Base-by-base conservation (phyloP, 2,888 invertebrate genomes). In the Drosophila koepferae region DNA sequence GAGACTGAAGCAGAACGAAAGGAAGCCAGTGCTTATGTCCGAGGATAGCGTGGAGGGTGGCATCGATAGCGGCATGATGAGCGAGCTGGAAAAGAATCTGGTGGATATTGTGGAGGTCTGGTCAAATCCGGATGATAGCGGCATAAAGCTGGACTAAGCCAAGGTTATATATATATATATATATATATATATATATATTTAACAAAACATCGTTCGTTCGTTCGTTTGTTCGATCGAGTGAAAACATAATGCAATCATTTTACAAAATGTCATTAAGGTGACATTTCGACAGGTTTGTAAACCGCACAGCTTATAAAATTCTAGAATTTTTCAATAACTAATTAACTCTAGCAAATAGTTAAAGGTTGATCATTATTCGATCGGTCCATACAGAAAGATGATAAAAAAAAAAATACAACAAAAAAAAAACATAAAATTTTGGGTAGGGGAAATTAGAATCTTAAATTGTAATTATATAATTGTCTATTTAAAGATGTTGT, bases 11-110 rank as follows among this genome's bases (percentile, higher is more conserved):
- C 76, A 67, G 41, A 61, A 77, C 73, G 81, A 73, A 23, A 53
- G 76, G 2, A 86, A 80, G 59, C 80, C 80, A 34, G 70, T 76
- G 43, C 67, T 87, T 38, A 64, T 90, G 51, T 86, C 86, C 20
- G 87, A 87, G 61, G 87, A 87, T 31, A 90, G 90, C 43, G 80
- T 88, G 54, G 89, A 90, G 63, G 92, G 91, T 41, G 91, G 87
- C 72, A 95, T 96, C 72, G 96, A 95, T 46, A 95, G 95, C 81
- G 95, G 95, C 82, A 95, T 96, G 94, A 92, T 95, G 80, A 94
- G 95, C 74, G 91, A 92, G 76, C 94, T 95, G 93, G 95, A 96
- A 84, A 95, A 95, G 76, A 96, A 96, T 88, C 81, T 96, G 58
- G 95, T 95, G 31, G 90, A 92, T 63, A 91, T 91, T 63, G 92